Evolutionary conservation across 2,113 vertebrate genomes (phyloP).

Genomic region (Antechinus stuartii): DNA sequence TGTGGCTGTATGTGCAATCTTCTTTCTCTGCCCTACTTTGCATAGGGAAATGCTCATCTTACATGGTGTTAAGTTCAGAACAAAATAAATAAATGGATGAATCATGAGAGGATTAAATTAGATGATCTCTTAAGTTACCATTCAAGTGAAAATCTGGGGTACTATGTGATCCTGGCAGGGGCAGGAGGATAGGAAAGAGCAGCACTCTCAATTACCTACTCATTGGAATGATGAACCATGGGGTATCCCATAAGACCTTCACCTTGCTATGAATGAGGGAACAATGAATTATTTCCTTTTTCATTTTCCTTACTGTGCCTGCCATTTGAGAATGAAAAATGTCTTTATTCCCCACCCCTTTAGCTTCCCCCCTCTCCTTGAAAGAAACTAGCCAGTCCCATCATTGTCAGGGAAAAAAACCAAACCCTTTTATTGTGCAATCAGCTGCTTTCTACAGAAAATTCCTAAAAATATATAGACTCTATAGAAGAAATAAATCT

Average conservation of each 20-base stretch:
- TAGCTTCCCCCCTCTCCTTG: background rate
- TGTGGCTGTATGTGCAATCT: background rate
- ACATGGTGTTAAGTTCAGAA: background rate
- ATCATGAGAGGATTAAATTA: background rate
- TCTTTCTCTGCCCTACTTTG: background rate
- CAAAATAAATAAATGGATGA: background rate
- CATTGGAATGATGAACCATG: background rate
- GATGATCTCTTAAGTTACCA: background rate
- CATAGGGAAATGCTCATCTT: background rate
- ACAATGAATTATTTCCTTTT: too few relatives aligned
- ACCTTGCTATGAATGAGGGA: background rate
- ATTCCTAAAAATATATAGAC: conserved; percentile 72
- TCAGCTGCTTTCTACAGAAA: conserved; percentile 58
- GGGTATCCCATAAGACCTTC: background rate
- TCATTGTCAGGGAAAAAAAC: background rate
- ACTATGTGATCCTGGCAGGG: background rate
- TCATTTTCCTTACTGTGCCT: background rate
- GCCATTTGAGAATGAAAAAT: conserved; percentile 2
- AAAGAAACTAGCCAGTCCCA: background rate
- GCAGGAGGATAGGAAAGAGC: background rate
- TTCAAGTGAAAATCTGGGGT: background rate
- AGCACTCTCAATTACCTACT: background rate
- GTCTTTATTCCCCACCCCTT: background rate
- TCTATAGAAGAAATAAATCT: conserved; percentile 66
- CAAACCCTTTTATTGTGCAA: conserved; percentile 67